Conservation (phyloP, 2,888 invertebrate species). For the Phasia obesa region DNA sequence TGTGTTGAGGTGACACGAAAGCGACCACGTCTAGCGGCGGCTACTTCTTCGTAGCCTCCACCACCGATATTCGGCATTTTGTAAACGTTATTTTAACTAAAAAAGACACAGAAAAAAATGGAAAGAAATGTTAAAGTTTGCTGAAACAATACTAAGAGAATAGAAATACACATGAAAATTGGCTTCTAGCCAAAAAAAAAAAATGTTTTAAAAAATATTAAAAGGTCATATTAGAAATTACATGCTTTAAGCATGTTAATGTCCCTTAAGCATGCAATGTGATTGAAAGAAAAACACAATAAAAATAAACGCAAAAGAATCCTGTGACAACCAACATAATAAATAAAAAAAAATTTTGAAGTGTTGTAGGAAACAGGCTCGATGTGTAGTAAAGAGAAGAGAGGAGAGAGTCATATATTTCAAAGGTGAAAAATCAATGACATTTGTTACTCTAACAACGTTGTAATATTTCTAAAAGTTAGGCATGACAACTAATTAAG, state of each 20-base stretch:
- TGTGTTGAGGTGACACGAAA: slow-evolving; percentile 84
- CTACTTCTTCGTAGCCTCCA: slow-evolving; percentile 81
- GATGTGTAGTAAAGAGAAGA: not conserved
- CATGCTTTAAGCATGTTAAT: slow-evolving; percentile 41
- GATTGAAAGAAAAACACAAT: slow-evolving; percentile 8
- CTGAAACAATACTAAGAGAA: not conserved
- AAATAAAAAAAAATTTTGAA: not conserved
- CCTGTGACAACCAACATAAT: not conserved
- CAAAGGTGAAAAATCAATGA: slow-evolving; percentile 1
- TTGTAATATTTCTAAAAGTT: slow-evolving; percentile 19
- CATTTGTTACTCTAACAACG: not conserved
- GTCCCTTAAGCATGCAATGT: slow-evolving; percentile 57
- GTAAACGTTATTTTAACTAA: slow-evolving; percentile 65
- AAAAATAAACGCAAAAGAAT: not conserved
- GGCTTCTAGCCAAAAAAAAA: slow-evolving; percentile 49
- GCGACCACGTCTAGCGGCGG: slow-evolving; percentile 83
- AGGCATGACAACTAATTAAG: not conserved
- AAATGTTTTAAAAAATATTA: slow-evolving; percentile 14
- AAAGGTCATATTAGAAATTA: slow-evolving; percentile 45
- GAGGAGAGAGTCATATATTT: not conserved
- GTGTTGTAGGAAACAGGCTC: not conserved
- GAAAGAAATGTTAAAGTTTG: not conserved
- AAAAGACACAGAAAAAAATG: slow-evolving; percentile 38
- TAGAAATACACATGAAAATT: slow-evolving; percentile 1
- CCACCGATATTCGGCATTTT: slow-evolving; percentile 76